Percentiles rank a stretch among this genome's conserved stretches.
Evolutionary conservation across 2,113 vertebrate species (phyloP).

Genomic region (Nothobranchius kuhntae): DNA sequence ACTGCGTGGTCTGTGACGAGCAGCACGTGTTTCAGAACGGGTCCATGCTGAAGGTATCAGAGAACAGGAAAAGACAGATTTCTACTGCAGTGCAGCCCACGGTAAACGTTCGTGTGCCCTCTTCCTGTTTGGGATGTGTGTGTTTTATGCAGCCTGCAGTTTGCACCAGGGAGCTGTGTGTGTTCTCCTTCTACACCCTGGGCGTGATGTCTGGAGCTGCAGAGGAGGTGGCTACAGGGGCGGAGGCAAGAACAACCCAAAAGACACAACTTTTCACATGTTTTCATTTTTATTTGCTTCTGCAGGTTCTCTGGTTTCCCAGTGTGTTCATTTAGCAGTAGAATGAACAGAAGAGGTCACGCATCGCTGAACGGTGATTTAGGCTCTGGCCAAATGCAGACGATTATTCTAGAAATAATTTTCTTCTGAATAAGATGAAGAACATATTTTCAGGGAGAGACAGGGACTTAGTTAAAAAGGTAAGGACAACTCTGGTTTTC

Average conservation of each 20-base stretch:
- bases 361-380: no score
- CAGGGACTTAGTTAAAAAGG: no score
- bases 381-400: no score
- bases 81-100: not conserved
- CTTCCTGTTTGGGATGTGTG: slow-evolving; percentile 11
- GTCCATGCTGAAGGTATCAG: slow-evolving; percentile 96
- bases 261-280: not conserved
- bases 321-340: no score
- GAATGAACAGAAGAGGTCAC: no score
- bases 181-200: slow-evolving; percentile 98
- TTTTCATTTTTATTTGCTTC: not conserved
- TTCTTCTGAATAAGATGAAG: no score
- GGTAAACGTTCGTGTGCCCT: no score
- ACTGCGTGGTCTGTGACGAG: slow-evolving; percentile 98
- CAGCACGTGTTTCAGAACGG: slow-evolving; percentile 99
- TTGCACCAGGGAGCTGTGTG: slow-evolving; percentile 95
- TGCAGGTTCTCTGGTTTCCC: no score
- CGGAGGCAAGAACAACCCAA: slow-evolving; percentile 83
- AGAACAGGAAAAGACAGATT: not conserved
- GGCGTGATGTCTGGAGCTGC: slow-evolving; percentile 98
- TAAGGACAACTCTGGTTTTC: no score
- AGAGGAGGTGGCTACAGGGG: slow-evolving; percentile 96
- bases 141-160: slow-evolving; percentile 86
- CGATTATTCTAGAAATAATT: no score
- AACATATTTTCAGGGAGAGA: no score